A percentile compares a stretch with the other conserved stretches of the same genome.
These are phyloP conservation scores for Indicator indicator DNA, from an alignment of 2,113 vertebrate genomes.

Conservation along the genomic window DNA sequence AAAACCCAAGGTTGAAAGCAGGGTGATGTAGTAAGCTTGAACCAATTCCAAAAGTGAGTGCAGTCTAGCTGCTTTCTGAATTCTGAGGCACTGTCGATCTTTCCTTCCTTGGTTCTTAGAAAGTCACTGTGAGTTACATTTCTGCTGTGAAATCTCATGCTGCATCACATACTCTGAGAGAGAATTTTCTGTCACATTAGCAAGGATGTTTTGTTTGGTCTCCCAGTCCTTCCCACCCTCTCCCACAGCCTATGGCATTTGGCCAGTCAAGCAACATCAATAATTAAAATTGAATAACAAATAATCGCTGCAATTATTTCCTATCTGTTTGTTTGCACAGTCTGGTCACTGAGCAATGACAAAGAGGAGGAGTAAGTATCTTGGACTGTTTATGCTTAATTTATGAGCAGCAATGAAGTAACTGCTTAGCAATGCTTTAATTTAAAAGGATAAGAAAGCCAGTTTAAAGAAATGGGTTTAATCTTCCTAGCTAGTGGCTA, in stretches of 20 bases:
- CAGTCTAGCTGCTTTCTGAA: neutral
- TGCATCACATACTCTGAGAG: neutral
- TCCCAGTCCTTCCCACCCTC: neutral
- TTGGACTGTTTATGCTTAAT: neutral
- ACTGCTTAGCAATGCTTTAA: neutral
- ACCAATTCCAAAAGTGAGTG: neutral
- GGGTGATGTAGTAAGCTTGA: neutral
- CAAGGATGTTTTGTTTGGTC: neutral
- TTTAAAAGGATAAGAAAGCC: neutral
- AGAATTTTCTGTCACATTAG: neutral
- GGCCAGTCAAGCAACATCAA: neutral
- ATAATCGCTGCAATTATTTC: neutral
- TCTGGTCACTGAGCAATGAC: neutral
- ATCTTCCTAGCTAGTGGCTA: neutral
- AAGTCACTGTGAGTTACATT: neutral
- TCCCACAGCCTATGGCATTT: neutral
- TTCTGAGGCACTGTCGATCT: neutral
- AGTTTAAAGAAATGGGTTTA: neutral
- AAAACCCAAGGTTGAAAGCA: neutral
- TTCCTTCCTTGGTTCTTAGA: neutral
- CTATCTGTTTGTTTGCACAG: neutral
- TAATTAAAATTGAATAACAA: neutral
- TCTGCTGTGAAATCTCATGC: neutral
- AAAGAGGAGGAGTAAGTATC: neutral
- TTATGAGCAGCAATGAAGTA: neutral